Evolutionary conservation across 2,797 vertebrate genomes (phyloP).

Genomic region (Scleropages formosus): DNA sequence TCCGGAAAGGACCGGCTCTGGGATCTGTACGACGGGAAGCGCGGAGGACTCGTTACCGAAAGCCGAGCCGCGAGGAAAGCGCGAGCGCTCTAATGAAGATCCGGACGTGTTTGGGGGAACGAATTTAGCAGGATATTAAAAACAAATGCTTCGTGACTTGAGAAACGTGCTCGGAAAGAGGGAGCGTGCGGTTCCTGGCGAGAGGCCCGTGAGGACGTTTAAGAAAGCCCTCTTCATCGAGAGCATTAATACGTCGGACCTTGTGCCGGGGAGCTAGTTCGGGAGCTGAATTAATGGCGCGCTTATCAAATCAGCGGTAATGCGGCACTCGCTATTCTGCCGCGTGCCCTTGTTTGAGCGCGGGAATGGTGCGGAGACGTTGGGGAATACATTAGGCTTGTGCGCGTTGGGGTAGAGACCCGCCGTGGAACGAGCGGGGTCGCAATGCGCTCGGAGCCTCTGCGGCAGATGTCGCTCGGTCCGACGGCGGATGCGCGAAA

Average conservation of each 20-base stretch:
- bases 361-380: neutral
- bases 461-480: too few relatives aligned
- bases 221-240: neutral
- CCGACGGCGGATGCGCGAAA: too few relatives aligned
- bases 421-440: neutral
- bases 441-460: neutral
- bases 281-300: neutral
- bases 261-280: neutral
- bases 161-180: neutral
- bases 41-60: too few relatives aligned
- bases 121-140: too few relatives aligned
- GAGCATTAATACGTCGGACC: too few relatives aligned
- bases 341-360: neutral
- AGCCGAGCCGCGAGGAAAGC: too few relatives aligned
- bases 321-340: neutral
- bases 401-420: neutral
- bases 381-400: neutral
- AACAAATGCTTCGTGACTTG: neutral
- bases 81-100: too few relatives aligned
- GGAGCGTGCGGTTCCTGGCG: neutral
- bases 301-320: neutral
- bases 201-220: neutral
- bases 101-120: too few relatives aligned
- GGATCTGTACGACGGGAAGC: too few relatives aligned
- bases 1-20: too few relatives aligned